Evolutionary conservation across 2,113 vertebrate genomes (phyloP).

Genomic region (Egretta garzetta): DNA sequence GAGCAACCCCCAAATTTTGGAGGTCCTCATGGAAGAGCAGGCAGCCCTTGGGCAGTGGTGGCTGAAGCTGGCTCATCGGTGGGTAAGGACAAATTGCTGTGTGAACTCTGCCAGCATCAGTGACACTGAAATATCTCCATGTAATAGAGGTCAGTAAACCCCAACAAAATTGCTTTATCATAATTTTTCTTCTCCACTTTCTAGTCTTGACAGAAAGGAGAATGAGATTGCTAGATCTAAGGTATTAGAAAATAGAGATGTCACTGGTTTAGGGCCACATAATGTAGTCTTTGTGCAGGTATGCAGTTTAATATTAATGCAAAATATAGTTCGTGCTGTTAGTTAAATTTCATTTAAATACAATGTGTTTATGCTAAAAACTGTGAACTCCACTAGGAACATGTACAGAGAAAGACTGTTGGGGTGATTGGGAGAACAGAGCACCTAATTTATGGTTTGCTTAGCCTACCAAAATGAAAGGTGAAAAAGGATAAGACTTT

Average conservation of each 20-base stretch:
- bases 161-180: not conserved
- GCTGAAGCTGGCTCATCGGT: not conserved
- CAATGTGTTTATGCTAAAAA: not conserved
- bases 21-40: accelerated
- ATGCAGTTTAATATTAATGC: not conserved
- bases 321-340: not conserved
- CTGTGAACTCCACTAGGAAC: not conserved
- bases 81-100: not conserved
- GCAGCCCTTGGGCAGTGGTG: not conserved
- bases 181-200: not conserved
- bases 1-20: not conserved
- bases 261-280: not conserved
- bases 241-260: not conserved
- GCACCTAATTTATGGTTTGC: not conserved
- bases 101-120: not conserved
- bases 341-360: not conserved
- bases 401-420: not conserved
- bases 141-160: not conserved
- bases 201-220: not conserved
- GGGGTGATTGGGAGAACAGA: not conserved
- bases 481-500: not conserved
- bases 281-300: not conserved
- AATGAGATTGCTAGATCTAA: not conserved
- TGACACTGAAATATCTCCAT: not conserved
- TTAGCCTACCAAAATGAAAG: not conserved